Evolutionary conservation across 2,113 vertebrate species (phyloP).

Genomic region (Morone saxatilis): DNA sequence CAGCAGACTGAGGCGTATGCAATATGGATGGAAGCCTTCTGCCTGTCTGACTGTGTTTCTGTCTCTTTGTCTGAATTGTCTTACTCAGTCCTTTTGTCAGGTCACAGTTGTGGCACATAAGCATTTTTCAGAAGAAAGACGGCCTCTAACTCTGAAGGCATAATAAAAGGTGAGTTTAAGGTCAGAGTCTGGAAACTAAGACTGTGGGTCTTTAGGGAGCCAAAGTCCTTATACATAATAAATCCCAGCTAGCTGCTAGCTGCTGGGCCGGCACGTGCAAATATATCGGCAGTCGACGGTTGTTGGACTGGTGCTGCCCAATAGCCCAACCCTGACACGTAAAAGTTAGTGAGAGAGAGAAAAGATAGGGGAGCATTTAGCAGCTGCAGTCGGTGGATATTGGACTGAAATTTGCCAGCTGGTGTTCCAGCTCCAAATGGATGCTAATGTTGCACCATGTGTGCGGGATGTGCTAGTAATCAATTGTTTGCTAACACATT

Average conservation of each 20-base stretch:
- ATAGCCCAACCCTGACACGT: no score
- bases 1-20: constrained; percentile 36
- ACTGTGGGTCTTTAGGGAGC: background rate
- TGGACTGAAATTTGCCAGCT: no score
- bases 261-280: no score
- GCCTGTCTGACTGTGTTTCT: constrained; percentile 28
- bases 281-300: no score
- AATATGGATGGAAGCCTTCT: constrained; percentile 48
- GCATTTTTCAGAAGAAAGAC: background rate
- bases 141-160: background rate
- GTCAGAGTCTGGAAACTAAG: background rate
- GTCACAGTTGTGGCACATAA: background rate
- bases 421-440: no score
- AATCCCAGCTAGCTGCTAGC: background rate
- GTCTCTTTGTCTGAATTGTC: constrained; percentile 4
- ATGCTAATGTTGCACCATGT: no score
- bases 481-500: no score
- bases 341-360: no score
- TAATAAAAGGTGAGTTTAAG: background rate
- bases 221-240: background rate
- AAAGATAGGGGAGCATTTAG: no score
- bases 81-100: constrained; percentile 5
- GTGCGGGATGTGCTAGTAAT: no score
- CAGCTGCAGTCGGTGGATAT: no score
- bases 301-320: no score